Evolutionary conservation across 2,888 invertebrate species (phyloP).

Genomic region (Nasonia oneida): DNA sequence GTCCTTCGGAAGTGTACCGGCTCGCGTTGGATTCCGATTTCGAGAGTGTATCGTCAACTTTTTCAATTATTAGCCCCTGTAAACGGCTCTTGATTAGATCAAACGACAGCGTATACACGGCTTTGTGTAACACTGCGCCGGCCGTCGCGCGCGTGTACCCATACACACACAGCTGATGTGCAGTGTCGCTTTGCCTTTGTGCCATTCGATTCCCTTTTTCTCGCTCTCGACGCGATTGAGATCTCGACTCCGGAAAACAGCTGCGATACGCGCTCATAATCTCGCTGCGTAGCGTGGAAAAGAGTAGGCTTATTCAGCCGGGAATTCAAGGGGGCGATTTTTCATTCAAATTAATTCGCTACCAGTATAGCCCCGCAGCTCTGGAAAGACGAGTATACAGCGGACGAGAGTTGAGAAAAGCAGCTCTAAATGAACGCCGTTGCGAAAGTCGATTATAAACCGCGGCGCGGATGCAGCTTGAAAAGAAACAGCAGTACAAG

Average conservation of each 20-base stretch:
- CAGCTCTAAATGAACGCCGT: constrained; percentile 32
- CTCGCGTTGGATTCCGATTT: neutral
- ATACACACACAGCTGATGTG: neutral
- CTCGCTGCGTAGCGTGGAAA: neutral
- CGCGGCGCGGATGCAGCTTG: neutral
- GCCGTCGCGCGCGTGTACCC: neutral
- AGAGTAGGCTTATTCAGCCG: neutral
- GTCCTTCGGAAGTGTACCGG: neutral
- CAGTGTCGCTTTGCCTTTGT: neutral
- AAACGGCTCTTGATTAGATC: neutral
- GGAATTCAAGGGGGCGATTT: neutral
- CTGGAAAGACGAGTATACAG: neutral
- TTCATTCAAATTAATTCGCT: neutral
- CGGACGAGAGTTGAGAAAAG: neutral
- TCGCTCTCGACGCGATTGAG: neutral
- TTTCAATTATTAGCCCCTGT: neutral
- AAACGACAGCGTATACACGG: neutral
- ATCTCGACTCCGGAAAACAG: too few relatives aligned
- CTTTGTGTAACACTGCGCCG: neutral
- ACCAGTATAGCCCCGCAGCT: neutral
- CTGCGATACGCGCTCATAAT: neutral
- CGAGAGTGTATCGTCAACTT: neutral
- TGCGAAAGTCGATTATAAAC: constrained; percentile 46
- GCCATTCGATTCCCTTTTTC: neutral
- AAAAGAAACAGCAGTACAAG: constrained; percentile 18